Base-by-base conservation (phyloP, 2,888 invertebrate genomes). In the Luffia ferchaultella region DNA sequence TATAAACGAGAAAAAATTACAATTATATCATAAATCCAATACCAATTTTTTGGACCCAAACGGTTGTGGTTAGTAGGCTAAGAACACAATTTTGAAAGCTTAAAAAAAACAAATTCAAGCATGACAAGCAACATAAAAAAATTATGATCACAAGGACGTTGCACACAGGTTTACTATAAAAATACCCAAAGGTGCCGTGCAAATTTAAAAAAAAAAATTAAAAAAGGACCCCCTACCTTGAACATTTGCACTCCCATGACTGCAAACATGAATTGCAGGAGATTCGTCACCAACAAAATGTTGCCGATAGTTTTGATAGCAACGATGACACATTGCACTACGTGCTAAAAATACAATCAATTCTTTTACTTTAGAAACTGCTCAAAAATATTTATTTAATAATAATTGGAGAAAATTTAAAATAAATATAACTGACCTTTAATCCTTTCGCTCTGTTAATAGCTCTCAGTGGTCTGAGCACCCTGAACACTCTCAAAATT, bases 231-330 rank as follows among this genome's bases (percentile, higher is more conserved):
- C 85, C 90, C 90, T 93, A 97, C 97, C 95, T 99, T 98, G 90
- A 98, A 99, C 82, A 99, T 93, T 88, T 99, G 98, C 82, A 99
- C 98, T 86, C 99, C 99, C 88, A 99, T 99, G 79, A 98, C 98
- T 72, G 98, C 98, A 87, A 99, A 99, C 98, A 99, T 99, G 91
- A 99, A 99, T 88, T 98, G 96, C 68, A 99, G 96, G 76, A 99
- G 95, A 86, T 97, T 97, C 85, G 98, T 99, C 87, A 99, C 98
- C 89, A 99, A 90, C 89, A 99, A 95, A 87, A 99, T 98, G 91
- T 98, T 98, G 86, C 98, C 98, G 86, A 97, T 97, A 83, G 97
- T 97, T 89, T 96, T 96, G 76, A 97, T 94, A 70, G 97, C 97
- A 84, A 97, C 97, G 86, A 97, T 96, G 87, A 97, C 98, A 90